Percentiles rank a stretch among this genome's conserved stretches.
Conservation (phyloP, 2,888 invertebrate genomes). For the Acrobasis consociella region DNA sequence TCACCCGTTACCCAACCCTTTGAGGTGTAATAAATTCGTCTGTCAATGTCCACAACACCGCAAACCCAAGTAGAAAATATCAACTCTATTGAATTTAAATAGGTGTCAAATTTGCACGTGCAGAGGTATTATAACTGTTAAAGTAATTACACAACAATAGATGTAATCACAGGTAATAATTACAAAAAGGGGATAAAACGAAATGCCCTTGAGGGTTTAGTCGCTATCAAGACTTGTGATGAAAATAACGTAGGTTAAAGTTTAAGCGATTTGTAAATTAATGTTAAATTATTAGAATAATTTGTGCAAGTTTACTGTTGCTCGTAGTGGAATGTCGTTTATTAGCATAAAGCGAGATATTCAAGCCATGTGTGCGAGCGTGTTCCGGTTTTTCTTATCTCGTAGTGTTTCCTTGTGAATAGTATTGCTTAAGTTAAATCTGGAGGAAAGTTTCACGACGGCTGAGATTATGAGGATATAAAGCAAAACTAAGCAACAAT, state of each 20-base stretch:
- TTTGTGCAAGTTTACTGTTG: constrained; percentile 48
- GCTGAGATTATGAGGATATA: neutral
- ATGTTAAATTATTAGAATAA: constrained; percentile 5
- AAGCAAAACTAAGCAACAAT: neutral
- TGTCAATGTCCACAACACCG: constrained; percentile 47
- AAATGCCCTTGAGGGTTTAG: constrained; percentile 31
- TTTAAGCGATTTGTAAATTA: neutral
- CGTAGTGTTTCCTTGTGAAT: constrained; percentile 13
- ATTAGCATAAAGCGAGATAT: constrained; percentile 19
- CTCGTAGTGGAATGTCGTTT: constrained; percentile 37
- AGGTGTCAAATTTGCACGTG: constrained; percentile 34
- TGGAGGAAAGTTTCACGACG: neutral
- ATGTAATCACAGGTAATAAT: constrained; percentile 64
- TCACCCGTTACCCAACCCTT: constrained; percentile 75
- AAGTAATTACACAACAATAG: constrained; percentile 71
- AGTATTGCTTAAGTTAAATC: constrained; percentile 8
- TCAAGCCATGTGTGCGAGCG: neutral
- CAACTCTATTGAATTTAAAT: constrained; percentile 33
- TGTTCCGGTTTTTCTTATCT: constrained; percentile 14
- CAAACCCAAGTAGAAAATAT: constrained; percentile 28
- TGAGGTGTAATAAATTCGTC: constrained; percentile 74
- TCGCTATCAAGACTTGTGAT: neutral
- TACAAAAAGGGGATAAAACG: constrained; percentile 52
- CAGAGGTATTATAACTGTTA: constrained; percentile 51
- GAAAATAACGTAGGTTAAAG: constrained; percentile 2